A percentile compares a stretch with the other conserved stretches of the same genome.
Evolutionary conservation across 2,888 invertebrate species (phyloP).

Genomic region (Megastigmus dorsalis): DNA sequence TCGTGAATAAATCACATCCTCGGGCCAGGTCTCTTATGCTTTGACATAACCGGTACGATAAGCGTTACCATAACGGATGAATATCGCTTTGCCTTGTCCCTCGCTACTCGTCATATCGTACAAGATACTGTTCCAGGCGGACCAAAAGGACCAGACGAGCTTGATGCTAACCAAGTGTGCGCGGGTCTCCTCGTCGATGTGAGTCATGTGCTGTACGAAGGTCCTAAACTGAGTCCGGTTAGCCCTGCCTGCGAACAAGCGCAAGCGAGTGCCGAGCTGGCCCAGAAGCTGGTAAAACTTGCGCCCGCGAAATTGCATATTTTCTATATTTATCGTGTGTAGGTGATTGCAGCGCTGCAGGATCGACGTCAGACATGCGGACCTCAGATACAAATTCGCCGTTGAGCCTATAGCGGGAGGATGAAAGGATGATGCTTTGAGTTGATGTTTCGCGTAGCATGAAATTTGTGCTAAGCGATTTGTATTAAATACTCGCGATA

Average conservation of each 20-base stretch:
- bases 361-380: constrained; percentile 62
- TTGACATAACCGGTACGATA: too few species aligned
- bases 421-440: too few species aligned
- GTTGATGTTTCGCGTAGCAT: too few species aligned
- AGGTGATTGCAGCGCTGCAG: constrained; percentile 63
- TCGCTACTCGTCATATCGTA: too few species aligned
- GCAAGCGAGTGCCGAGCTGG: constrained; percentile 58
- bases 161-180: too few species aligned
- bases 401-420: background rate
- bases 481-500: too few species aligned
- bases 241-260: constrained; percentile 54
- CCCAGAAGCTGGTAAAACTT: constrained; percentile 66
- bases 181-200: constrained; percentile 58
- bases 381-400: constrained; percentile 56
- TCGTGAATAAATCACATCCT: too few species aligned
- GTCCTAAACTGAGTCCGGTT: constrained; percentile 54
- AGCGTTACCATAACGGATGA: too few species aligned
- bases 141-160: constrained; percentile 52
- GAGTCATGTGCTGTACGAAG: constrained; percentile 60
- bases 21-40: too few species aligned
- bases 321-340: constrained; percentile 63
- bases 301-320: constrained; percentile 62
- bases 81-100: too few species aligned
- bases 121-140: too few species aligned
- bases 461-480: too few species aligned